phyloP scores from a whole-genome alignment of 2,113 vertebrate species.

The Myotis yumanensis region DNA sequence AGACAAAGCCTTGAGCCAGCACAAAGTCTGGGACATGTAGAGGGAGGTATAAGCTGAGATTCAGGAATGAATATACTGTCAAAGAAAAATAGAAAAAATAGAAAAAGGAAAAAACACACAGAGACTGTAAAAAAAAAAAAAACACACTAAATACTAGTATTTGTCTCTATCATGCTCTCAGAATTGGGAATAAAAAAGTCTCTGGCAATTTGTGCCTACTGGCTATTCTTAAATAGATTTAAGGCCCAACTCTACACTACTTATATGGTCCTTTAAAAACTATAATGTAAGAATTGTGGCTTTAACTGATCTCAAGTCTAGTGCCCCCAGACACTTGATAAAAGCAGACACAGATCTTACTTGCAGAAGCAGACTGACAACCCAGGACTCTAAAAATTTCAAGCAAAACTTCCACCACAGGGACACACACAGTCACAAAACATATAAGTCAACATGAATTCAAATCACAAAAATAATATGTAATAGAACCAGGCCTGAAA shows the following conservation, averaged over 20 bases:
- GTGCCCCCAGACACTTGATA: not conserved
- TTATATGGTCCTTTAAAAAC: not conserved
- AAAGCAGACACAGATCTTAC: not conserved
- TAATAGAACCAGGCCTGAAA: not conserved
- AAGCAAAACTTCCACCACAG: not conserved
- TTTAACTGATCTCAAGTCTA: not conserved
- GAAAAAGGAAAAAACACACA: not conserved
- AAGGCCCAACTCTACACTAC: not conserved
- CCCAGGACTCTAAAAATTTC: not conserved
- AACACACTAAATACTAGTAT: too few relatives aligned
- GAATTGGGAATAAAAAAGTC: not conserved
- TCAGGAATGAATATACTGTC: not conserved
- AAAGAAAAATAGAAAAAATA: not conserved
- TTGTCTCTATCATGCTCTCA: not conserved
- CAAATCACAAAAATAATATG: not conserved
- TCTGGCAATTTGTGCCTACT: not conserved
- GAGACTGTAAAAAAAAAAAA: not conserved
- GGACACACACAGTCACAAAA: not conserved
- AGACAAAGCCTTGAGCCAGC: not conserved
- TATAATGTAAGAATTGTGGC: not conserved
- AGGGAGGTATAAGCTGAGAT: not conserved
- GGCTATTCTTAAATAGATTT: not conserved
- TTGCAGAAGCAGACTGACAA: not conserved
- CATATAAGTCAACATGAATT: not conserved
- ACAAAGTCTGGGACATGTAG: not conserved